These are phyloP conservation scores for Zosterops lateralis DNA, from an alignment of 2,113 vertebrate species.

Conservation along the genomic window DNA sequence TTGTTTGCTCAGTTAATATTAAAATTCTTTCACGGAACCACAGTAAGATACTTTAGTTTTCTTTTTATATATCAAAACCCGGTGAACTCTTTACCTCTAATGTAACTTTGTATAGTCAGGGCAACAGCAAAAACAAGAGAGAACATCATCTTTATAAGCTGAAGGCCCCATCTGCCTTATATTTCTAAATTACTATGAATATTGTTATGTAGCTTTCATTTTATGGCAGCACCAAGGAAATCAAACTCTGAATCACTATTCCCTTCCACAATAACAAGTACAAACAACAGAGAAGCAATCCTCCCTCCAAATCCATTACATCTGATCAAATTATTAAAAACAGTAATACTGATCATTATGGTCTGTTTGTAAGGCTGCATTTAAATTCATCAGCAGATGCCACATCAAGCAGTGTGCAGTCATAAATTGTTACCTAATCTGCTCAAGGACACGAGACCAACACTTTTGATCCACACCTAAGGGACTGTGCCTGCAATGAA, in stretches of 20 bases:
- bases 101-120: neutral
- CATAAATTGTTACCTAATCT: neutral
- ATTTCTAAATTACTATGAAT: neutral
- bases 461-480: neutral
- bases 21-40: neutral
- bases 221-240: neutral
- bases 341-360: neutral
- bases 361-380: neutral
- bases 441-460: neutral
- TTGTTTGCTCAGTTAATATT: neutral
- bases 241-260: neutral
- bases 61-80: neutral
- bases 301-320: neutral
- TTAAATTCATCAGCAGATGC: conserved; percentile 2
- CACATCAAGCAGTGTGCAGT: neutral
- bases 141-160: neutral
- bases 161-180: neutral
- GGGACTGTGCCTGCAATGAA: neutral
- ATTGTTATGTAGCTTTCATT: neutral
- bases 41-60: neutral
- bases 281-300: neutral
- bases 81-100: neutral
- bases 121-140: neutral
- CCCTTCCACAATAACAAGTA: neutral
- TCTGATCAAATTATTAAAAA: conserved; percentile 13